Evolutionary conservation across 1,140 invertebrate genomes (phyloP).

Genomic region (Telenomus remus): DNA sequence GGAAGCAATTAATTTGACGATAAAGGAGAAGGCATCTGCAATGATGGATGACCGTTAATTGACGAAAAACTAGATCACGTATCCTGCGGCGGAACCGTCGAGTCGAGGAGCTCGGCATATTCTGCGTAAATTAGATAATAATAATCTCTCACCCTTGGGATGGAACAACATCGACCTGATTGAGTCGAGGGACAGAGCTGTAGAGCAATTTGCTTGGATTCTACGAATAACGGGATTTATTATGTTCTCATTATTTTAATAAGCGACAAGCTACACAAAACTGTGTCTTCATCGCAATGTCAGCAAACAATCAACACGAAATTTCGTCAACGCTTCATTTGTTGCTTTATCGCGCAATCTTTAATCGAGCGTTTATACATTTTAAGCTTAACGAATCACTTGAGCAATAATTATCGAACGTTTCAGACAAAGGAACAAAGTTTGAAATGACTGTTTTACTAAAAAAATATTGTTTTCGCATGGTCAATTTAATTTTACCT

Average conservation of each 20-base stretch:
- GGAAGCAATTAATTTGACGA: conserved; percentile 6
- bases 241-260: too few relatives aligned
- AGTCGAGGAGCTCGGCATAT: conserved; percentile 24
- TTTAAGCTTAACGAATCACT: too few relatives aligned
- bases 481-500: too few relatives aligned
- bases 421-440: too few relatives aligned
- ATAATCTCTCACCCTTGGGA: conserved; percentile 36
- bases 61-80: conserved; percentile 62
- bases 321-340: too few relatives aligned
- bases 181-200: conserved; percentile 4
- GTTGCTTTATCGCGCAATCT: too few relatives aligned
- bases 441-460: too few relatives aligned
- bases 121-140: conserved; percentile 35
- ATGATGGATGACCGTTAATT: conserved; percentile 55
- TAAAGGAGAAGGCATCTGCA: conserved; percentile 4
- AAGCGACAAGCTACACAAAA: neutral
- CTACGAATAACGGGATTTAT: neutral
- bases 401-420: too few relatives aligned
- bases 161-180: conserved; percentile 24
- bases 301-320: too few relatives aligned
- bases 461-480: too few relatives aligned
- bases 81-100: conserved; percentile 33
- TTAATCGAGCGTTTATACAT: too few relatives aligned
- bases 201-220: neutral
- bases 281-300: neutral